Conservation (phyloP, 2,888 invertebrate genomes). For the Agrilus mali region DNA sequence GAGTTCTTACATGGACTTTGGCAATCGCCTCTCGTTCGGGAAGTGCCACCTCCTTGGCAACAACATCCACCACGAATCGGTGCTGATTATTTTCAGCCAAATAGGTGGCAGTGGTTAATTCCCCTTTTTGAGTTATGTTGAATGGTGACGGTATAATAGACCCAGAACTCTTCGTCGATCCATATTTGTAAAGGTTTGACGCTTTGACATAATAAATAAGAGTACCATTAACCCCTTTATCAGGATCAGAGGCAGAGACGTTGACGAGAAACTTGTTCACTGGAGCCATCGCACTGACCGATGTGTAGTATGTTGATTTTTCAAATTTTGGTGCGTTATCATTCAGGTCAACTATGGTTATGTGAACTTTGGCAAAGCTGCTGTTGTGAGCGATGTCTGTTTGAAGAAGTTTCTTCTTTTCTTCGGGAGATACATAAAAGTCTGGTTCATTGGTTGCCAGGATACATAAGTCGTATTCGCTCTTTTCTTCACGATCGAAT, state of each 20-base stretch:
- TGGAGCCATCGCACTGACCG: conserved; percentile 64
- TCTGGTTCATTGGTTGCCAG: conserved; percentile 77
- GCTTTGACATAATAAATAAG: conserved; percentile 70
- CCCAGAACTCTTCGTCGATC: conserved; percentile 62
- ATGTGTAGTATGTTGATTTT: conserved; percentile 33
- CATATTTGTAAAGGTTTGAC: conserved; percentile 69
- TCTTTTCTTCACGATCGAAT: conserved; percentile 69
- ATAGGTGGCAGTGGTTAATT: conserved; percentile 62
- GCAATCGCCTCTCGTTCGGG: conserved; percentile 67
- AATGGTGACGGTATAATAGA: conserved; percentile 85
- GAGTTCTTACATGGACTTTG: conserved; percentile 58
- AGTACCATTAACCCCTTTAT: conserved; percentile 72
- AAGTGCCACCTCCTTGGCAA: conserved; percentile 68
- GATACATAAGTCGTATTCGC: conserved; percentile 62
- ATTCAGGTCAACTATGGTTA: conserved; percentile 69
- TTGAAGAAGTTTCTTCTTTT: conserved; percentile 34
- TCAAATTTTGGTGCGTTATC: conserved; percentile 62
- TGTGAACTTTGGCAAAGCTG: conserved; percentile 57
- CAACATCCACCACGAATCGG: conserved; percentile 69
- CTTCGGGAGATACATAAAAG: conserved; percentile 44
- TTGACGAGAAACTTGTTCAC: conserved; percentile 62
- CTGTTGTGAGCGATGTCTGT: conserved; percentile 39
- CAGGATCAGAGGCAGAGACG: conserved; percentile 70
- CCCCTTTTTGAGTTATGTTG: conserved; percentile 58
- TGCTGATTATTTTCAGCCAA: conserved; percentile 86